Evolutionary conservation across 2,113 vertebrate species (phyloP).

Genomic region (Psephotus haematonotus): DNA sequence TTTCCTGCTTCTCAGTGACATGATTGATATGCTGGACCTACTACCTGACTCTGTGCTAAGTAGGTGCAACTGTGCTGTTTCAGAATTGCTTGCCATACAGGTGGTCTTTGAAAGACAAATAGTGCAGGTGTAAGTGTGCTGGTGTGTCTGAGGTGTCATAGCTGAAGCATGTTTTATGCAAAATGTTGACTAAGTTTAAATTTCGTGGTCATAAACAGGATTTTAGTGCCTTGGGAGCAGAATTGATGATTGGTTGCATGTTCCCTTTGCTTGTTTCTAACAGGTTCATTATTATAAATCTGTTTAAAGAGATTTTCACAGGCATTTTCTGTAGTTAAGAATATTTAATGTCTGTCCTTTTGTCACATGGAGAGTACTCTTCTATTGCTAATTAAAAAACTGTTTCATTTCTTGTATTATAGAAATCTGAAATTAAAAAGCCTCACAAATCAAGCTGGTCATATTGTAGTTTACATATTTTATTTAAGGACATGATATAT

Average conservation of each 20-base stretch:
- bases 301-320: neutral
- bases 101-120: neutral
- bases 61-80: neutral
- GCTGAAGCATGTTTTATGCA: neutral
- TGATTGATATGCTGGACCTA: neutral
- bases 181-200: neutral
- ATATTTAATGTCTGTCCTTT: neutral
- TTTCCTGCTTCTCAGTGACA: neutral
- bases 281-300: neutral
- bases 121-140: neutral
- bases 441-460: neutral
- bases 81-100: neutral
- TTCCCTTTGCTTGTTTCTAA: neutral
- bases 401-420: neutral
- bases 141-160: neutral
- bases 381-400: neutral
- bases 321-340: neutral
- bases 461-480: neutral
- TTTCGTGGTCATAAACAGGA: neutral
- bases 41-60: too few relatives aligned
- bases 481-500: neutral
- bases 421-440: neutral
- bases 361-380: neutral
- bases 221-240: neutral
- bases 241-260: neutral